Conservation (phyloP, 1,140 invertebrate species). For the Dendroctonus valens region DNA sequence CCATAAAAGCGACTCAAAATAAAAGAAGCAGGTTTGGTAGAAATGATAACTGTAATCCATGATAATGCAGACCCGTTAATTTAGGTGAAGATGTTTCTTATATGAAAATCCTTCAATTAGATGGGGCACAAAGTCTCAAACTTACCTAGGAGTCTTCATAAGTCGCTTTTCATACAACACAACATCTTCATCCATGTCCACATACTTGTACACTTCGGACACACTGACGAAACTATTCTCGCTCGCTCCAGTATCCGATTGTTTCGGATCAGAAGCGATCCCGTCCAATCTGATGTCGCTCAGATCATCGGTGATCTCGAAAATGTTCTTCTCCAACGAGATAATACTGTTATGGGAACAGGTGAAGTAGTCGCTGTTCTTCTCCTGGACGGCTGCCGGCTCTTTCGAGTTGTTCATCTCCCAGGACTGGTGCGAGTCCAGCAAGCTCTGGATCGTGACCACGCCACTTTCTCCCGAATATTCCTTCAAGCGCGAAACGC, state of each 20-base stretch:
- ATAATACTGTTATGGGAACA: slow-evolving; percentile 40
- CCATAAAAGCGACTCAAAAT: too few relatives aligned
- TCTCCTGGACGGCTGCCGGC: slow-evolving; percentile 24
- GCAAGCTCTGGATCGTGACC: slow-evolving; percentile 34
- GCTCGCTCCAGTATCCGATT: background rate
- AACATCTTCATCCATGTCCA: slow-evolving; percentile 68
- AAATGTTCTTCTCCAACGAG: slow-evolving; percentile 40
- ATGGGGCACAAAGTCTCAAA: too few relatives aligned
- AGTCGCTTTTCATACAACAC: slow-evolving; percentile 68
- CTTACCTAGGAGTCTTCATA: slow-evolving; percentile 56
- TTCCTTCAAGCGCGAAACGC: slow-evolving; percentile 16
- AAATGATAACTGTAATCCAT: too few relatives aligned
- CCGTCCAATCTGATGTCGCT: slow-evolving; percentile 1
- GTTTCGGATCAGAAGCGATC: background rate
- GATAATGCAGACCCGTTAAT: too few relatives aligned
- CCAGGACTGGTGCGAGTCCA: too few relatives aligned
- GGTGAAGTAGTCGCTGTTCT: slow-evolving; percentile 46
- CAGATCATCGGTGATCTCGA: slow-evolving; percentile 38
- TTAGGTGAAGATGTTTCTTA: too few relatives aligned
- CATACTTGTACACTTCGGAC: slow-evolving; percentile 73
- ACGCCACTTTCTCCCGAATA: slow-evolving; percentile 44
- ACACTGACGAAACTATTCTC: slow-evolving; percentile 53
- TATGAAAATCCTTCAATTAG: too few relatives aligned
- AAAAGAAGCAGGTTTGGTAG: too few relatives aligned
- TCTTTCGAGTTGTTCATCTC: background rate